Evolutionary conservation across 2,113 vertebrate species (phyloP).

Genomic region (Coryphaenoides rupestris): DNA sequence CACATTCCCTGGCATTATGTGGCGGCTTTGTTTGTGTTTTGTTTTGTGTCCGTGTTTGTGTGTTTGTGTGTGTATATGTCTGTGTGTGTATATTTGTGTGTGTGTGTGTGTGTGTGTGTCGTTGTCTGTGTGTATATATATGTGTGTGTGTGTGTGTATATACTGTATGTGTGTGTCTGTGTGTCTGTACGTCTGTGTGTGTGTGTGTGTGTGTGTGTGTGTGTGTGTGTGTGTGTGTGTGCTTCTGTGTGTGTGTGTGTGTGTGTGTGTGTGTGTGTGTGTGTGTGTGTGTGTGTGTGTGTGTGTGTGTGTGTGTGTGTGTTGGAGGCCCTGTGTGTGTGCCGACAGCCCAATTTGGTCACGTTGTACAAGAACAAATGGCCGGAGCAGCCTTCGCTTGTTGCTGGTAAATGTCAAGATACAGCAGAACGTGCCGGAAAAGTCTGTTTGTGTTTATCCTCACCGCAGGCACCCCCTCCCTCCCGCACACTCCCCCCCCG

Average conservation of each 20-base stretch:
- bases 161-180: too few species aligned
- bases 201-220: background rate
- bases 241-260: slow-evolving; percentile 24
- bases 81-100: too few species aligned
- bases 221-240: background rate
- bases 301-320: background rate
- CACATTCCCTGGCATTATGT: slow-evolving; percentile 42
- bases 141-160: too few species aligned
- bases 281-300: background rate
- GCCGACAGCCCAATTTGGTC: slow-evolving; percentile 35
- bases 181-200: background rate
- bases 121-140: too few species aligned
- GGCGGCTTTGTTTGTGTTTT: slow-evolving; percentile 1
- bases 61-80: too few species aligned
- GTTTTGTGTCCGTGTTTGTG: background rate
- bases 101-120: too few species aligned
- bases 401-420: slow-evolving; percentile 69
- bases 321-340: slow-evolving; percentile 39
- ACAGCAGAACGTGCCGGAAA: slow-evolving; percentile 41
- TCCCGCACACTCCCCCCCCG: slow-evolving; percentile 36
- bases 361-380: slow-evolving; percentile 63
- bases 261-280: background rate
- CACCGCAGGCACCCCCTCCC: slow-evolving; percentile 51
- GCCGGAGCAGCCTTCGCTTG: slow-evolving; percentile 49
- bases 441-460: slow-evolving; percentile 73